Percentiles rank a stretch among this genome's conserved stretches.
Evolutionary conservation across 2,888 invertebrate genomes (phyloP).

Genomic region (Papilio protenor): DNA sequence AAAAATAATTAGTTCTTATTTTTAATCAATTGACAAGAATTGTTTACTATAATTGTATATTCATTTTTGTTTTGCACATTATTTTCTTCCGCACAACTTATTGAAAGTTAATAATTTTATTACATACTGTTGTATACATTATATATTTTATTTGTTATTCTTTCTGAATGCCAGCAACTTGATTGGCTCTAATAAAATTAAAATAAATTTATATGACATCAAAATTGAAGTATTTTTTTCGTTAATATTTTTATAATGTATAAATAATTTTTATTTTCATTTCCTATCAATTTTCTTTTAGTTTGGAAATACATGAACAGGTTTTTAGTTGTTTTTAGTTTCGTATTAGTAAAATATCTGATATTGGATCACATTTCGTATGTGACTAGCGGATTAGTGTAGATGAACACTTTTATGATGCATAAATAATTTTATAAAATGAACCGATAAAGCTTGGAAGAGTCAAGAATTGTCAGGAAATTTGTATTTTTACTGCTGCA

Average conservation of each 20-base stretch:
- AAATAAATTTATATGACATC: slow-evolving; percentile 37
- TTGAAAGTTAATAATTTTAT: slow-evolving; percentile 78
- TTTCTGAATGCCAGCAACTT: slow-evolving; percentile 36
- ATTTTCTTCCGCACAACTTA: slow-evolving; percentile 69
- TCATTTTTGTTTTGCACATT: slow-evolving; percentile 62
- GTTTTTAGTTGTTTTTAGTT: background rate
- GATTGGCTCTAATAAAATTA: slow-evolving; percentile 32
- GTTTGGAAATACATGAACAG: background rate
- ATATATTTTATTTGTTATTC: slow-evolving; percentile 72
- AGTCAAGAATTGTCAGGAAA: background rate
- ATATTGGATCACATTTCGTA: background rate
- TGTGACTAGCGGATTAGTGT: background rate
- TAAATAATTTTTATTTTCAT: slow-evolving; percentile 11
- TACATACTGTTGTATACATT: slow-evolving; percentile 76
- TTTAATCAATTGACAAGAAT: slow-evolving; percentile 31
- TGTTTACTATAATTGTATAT: slow-evolving; percentile 14
- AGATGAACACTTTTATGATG: background rate
- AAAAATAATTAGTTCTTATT: slow-evolving; percentile 37
- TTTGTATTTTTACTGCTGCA: background rate
- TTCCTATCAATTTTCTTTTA: background rate
- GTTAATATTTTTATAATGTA: background rate
- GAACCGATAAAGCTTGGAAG: background rate
- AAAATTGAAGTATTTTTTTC: slow-evolving; percentile 22
- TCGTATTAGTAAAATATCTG: background rate
- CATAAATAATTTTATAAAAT: background rate